Evolutionary conservation across 2,113 vertebrate species (phyloP).

Genomic region (Melanocharis versteri): DNA sequence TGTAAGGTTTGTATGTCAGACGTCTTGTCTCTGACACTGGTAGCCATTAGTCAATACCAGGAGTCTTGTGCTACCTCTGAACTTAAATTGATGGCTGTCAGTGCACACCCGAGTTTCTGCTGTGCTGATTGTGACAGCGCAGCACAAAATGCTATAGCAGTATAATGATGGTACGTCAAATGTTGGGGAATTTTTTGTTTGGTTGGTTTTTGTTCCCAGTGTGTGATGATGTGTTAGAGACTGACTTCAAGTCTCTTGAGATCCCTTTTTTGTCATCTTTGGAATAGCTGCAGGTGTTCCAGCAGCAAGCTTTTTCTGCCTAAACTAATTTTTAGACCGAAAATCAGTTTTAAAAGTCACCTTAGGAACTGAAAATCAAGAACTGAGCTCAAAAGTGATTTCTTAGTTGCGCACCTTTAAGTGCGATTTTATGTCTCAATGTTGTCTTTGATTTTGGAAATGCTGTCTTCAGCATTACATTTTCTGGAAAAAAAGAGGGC

Average conservation of each 20-base stretch:
- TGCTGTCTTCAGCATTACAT: neutral
- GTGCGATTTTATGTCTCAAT: neutral
- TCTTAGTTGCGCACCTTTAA: neutral
- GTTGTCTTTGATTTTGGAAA: neutral
- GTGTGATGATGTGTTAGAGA: neutral
- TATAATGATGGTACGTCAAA: neutral
- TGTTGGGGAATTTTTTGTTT: neutral
- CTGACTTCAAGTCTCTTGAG: neutral
- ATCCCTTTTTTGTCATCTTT: neutral
- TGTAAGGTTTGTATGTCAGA: neutral
- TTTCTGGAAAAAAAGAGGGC: neutral
- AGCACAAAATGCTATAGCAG: neutral
- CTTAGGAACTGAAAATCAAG: neutral
- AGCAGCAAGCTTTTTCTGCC: neutral
- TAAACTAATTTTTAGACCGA: neutral
- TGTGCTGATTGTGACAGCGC: neutral
- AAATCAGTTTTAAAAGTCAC: neutral
- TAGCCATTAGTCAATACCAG: neutral
- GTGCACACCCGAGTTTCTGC: neutral
- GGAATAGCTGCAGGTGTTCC: neutral
- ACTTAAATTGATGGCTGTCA: neutral
- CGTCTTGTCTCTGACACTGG: neutral
- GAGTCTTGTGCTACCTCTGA: neutral
- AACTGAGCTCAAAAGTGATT: neutral
- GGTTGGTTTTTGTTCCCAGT: fast-evolving